Base-by-base conservation (phyloP, 2,113 vertebrate genomes). In the Brachyistius frenatus region DNA sequence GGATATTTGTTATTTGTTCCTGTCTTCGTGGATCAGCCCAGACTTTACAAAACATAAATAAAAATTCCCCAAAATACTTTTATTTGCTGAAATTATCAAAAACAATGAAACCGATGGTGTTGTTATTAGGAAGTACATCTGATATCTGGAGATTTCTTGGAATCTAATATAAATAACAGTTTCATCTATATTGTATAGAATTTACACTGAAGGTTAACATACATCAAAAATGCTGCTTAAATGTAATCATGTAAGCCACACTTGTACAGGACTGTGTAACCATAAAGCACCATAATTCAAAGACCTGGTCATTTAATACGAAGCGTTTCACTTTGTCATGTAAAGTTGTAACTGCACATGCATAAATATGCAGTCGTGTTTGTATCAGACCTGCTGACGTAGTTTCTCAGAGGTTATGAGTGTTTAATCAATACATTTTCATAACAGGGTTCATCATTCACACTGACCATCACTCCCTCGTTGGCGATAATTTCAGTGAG, bases 391-490 rank as follows among this genome's bases (percentile, higher is more conserved):
- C 75, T 71, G 73, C 77, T 81, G 71, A 81, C 9, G 0, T 2
- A 1, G 37, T 36, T 6, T 53, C 15, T 68, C 54, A 39, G 46
- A 65, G 44, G 58, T 91, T 71, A 91, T 8, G 55, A 90, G 7
- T 85, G 72, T 66, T 89, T 79, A 31, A 93, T 81, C 39, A 89
- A 52, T 71, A 98, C 89, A 0, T 98, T 99, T 91, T 98, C 97
- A 5, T 99, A 99, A 80, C 95, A 95, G 0, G 96, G 96, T 73
- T 96, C 96, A 47, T 94, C 92, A 23, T 73, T 83, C 33, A 33
- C 33, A 52, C 54, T 72, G 32, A 72, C 79, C 60, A 14, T 76
- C 13, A 79, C 85, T 30, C 69, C 84, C 35, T 89, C 70, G 3
- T 91, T 93, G 67, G 89, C 64, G 8, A 86, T 91, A 57, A 94